A percentile compares a stretch with the other conserved stretches of the same genome.
phyloP scores from a whole-genome alignment of 2,113 vertebrate species.

The Pandion haliaetus region DNA sequence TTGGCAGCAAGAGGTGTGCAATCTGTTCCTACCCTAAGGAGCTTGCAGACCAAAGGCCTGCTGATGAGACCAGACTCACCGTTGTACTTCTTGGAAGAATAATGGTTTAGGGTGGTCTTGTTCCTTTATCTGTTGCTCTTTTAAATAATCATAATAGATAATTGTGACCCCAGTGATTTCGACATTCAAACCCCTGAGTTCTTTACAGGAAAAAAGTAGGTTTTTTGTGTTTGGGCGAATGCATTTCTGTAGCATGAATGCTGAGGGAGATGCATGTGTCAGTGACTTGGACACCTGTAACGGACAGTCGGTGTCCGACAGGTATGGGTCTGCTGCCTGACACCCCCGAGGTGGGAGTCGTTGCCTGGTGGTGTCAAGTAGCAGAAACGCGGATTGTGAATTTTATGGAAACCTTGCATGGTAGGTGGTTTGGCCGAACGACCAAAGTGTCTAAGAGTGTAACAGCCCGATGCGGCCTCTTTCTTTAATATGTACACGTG shows the following conservation, averaged over 20 bases:
- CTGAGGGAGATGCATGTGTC: not conserved
- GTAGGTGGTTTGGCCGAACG: not conserved
- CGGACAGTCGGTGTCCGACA: rapidly evolving
- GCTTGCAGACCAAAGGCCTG: not conserved
- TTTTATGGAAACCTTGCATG: not conserved
- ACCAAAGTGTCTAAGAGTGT: rapidly evolving
- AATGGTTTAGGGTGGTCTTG: not conserved
- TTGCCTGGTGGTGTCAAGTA: not conserved
- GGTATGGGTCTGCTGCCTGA: not conserved
- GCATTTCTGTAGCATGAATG: rapidly evolving
- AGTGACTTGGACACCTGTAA: rapidly evolving
- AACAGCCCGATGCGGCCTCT: no score
- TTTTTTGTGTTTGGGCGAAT: not conserved
- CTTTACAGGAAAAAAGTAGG: not conserved
- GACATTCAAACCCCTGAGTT: not conserved
- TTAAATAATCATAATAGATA: not conserved
- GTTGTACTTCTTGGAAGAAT: not conserved
- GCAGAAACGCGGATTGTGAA: not conserved
- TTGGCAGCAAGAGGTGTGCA: slow-evolving; percentile 13
- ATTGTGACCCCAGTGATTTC: not conserved
- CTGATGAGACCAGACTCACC: not conserved
- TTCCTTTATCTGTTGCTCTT: not conserved
- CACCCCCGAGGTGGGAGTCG: not conserved
- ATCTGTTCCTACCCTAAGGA: not conserved
- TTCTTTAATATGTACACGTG: rapidly evolving